Evolutionary conservation across 2,113 vertebrate species (phyloP).

Genomic region (Hiodon tergisus): DNA sequence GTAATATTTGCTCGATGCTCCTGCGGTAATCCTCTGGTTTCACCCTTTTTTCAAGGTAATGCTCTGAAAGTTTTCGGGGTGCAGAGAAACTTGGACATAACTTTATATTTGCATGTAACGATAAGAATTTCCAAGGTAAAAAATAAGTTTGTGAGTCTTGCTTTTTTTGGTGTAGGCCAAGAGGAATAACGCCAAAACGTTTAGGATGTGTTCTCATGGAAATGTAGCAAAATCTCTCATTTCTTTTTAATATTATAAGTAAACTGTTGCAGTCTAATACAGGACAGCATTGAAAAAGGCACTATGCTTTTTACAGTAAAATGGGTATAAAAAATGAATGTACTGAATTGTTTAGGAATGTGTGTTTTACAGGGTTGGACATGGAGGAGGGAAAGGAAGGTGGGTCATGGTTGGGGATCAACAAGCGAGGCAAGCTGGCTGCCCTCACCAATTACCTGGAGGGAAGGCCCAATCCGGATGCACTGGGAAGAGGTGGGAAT

Average conservation of each 20-base stretch:
- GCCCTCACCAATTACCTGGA: slow-evolving; percentile 93
- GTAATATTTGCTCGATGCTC: neutral
- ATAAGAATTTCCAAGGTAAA: too few species aligned
- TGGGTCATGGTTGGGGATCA: slow-evolving; percentile 92
- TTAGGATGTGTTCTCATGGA: too few species aligned
- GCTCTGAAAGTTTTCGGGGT: neutral
- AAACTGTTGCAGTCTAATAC: neutral
- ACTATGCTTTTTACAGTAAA: neutral
- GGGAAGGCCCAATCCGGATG: slow-evolving; percentile 62
- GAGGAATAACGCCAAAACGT: too few species aligned
- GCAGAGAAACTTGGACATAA: neutral
- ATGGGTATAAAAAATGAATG: neutral
- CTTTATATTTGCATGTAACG: neutral
- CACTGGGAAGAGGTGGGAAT: slow-evolving; percentile 80
- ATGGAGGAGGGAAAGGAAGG: slow-evolving; percentile 88
- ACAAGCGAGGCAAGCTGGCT: slow-evolving; percentile 79
- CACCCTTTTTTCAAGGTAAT: neutral
- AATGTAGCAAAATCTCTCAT: too few species aligned
- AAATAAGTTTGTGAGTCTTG: too few species aligned
- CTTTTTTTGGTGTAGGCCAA: too few species aligned
- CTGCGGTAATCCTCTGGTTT: neutral
- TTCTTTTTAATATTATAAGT: too few species aligned
- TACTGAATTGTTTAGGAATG: neutral
- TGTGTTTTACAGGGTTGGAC: slow-evolving; percentile 73
- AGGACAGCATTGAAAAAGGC: neutral